These are phyloP conservation scores for Acleris sparsana DNA, from an alignment of 2,888 invertebrate species.

Conservation along the genomic window DNA sequence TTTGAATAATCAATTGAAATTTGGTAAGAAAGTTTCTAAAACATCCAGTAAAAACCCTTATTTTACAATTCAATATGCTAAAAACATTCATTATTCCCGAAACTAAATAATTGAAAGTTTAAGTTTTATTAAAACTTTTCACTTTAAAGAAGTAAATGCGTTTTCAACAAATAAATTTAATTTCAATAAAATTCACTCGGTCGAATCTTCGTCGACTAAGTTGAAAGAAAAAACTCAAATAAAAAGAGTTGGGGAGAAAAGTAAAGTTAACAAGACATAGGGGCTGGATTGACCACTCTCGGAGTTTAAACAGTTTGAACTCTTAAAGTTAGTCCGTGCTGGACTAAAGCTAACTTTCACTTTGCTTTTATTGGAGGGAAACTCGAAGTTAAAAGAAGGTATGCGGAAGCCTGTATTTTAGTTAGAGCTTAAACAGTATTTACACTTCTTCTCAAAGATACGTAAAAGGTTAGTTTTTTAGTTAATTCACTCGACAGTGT, in stretches of 20 bases:
- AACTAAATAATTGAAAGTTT: neutral
- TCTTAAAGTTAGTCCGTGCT: slow-evolving; percentile 3
- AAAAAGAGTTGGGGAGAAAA: slow-evolving; percentile 4
- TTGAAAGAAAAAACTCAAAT: slow-evolving; percentile 19
- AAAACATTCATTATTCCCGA: neutral
- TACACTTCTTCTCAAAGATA: no score
- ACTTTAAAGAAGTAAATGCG: neutral
- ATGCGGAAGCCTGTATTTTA: neutral
- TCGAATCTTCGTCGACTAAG: neutral
- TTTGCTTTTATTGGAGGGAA: slow-evolving; percentile 25
- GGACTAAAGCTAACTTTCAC: neutral
- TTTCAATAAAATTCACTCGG: neutral
- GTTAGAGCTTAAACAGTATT: neutral
- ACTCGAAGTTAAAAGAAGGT: slow-evolving; percentile 13
- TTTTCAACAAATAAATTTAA: neutral
- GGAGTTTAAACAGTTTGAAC: slow-evolving; percentile 16
- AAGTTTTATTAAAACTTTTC: neutral
- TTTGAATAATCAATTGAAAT: no score
- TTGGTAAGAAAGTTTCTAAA: no score
- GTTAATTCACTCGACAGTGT: no score
- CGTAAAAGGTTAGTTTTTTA: no score
- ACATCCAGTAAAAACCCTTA: no score
- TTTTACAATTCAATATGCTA: no score
- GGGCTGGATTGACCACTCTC: slow-evolving; percentile 30
- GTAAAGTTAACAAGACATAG: slow-evolving; percentile 30